Evolutionary conservation across 2,888 invertebrate species (phyloP).

Genomic region (Cosmia pyralina): DNA sequence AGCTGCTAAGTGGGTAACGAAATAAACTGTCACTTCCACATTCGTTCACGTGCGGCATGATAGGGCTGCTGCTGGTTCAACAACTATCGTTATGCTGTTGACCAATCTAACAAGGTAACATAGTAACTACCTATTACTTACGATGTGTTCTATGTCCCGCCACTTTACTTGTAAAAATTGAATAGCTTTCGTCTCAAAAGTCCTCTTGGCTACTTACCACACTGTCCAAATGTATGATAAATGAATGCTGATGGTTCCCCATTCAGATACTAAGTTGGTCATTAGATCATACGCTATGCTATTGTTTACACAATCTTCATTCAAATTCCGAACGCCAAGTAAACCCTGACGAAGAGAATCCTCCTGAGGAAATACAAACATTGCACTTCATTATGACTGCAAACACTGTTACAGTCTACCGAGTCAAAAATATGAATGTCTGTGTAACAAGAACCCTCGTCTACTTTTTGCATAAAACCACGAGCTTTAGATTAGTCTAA

Average conservation of each 20-base stretch:
- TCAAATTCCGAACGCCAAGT: conserved; percentile 1
- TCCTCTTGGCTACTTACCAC: background rate
- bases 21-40: conserved; percentile 80
- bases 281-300: conserved; percentile 32
- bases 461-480: conserved; percentile 20
- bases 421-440: conserved; percentile 39
- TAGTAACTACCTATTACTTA: background rate
- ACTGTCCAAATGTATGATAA: background rate
- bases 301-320: conserved; percentile 33
- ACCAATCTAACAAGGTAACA: conserved; percentile 20
- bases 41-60: conserved; percentile 57
- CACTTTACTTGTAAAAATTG: background rate
- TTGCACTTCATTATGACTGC: conserved; percentile 53
- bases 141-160: background rate
- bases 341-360: conserved; percentile 9
- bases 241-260: background rate
- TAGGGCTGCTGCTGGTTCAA: conserved; percentile 57
- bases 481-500: conserved; percentile 30
- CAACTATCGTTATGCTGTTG: too few species aligned
- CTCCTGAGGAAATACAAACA: conserved; percentile 35
- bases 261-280: conserved; percentile 25
- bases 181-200: background rate
- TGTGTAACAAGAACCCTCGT: conserved; percentile 4
- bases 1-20: conserved; percentile 75
- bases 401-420: conserved; percentile 47